Evolutionary conservation across 2,113 vertebrate species (phyloP).

Genomic region (Silurus asotus): DNA sequence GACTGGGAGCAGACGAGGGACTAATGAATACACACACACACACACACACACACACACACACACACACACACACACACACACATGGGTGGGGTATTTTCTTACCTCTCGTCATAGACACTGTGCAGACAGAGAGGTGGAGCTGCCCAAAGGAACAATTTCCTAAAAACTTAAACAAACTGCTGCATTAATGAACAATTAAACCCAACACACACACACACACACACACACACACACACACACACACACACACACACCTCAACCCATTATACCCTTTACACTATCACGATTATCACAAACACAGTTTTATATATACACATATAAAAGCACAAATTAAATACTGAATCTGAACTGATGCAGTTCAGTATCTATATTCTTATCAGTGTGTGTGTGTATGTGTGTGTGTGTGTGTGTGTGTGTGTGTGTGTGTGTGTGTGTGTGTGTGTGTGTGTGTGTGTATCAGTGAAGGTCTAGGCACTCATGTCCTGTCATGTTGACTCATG

Average conservation of each 20-base stretch:
- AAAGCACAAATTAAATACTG: not conserved
- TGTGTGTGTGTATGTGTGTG: conserved; percentile 7
- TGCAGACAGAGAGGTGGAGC: not conserved
- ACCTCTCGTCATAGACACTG: not conserved
- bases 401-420: conserved; percentile 23
- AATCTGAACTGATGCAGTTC: not conserved
- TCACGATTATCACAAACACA: too few species aligned
- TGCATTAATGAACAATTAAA: not conserved
- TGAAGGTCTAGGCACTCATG: too few species aligned
- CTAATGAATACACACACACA: conserved; percentile 75
- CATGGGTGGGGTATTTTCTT: not conserved
- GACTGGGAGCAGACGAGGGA: conserved; percentile 67
- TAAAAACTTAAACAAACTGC: not conserved
- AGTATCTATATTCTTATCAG: not conserved
- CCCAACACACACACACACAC: not conserved
- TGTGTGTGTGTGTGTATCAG: too few species aligned
- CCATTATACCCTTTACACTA: too few species aligned
- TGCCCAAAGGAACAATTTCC: not conserved
- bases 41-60: conserved; percentile 54
- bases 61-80: conserved; percentile 42
- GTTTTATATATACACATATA: not conserved
- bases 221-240: not conserved
- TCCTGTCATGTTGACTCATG: not conserved
- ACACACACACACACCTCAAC: too few species aligned
- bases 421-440: conserved; percentile 7